Percentiles rank a stretch among this genome's conserved stretches.
phyloP scores from a whole-genome alignment of 35 echinoderm and acorn worm species.

The Hemicentrotus pulcherrimus region DNA sequence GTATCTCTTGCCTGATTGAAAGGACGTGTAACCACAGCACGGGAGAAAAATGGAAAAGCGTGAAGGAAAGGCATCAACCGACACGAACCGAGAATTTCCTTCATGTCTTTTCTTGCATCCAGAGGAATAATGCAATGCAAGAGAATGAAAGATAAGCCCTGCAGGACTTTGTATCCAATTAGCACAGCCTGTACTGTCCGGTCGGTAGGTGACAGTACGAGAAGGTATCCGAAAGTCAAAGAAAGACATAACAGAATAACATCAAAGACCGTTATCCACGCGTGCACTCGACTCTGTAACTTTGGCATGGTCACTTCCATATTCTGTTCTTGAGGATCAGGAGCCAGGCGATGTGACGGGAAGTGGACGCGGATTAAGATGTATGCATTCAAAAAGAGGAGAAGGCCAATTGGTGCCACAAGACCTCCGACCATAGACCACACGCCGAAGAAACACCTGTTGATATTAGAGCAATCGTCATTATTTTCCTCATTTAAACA shows the following conservation, averaged over 20 bases:
- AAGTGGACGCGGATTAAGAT: neutral
- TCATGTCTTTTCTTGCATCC: neutral
- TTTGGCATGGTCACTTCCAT: neutral
- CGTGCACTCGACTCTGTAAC: neutral
- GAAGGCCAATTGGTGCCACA: neutral
- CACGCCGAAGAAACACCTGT: slow-evolving; percentile 5
- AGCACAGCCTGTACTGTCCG: neutral
- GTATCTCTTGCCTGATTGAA: neutral
- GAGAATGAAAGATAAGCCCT: neutral
- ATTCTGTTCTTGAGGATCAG: neutral
- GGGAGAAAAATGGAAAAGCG: neutral
- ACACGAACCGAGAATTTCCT: neutral
- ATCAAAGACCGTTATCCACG: neutral
- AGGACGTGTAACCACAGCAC: neutral
- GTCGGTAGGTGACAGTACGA: neutral
- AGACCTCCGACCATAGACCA: slow-evolving; percentile 15
- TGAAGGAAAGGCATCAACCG: neutral
- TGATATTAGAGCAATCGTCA: no score
- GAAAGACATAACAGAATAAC: neutral
- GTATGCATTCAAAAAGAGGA: neutral
- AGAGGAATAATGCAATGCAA: neutral
- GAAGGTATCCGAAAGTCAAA: neutral
- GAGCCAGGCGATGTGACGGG: neutral
- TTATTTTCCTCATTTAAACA: no score
- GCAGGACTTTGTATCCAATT: neutral